Conservation (phyloP, 2,797 vertebrate genomes). For the Scleropages formosus region DNA sequence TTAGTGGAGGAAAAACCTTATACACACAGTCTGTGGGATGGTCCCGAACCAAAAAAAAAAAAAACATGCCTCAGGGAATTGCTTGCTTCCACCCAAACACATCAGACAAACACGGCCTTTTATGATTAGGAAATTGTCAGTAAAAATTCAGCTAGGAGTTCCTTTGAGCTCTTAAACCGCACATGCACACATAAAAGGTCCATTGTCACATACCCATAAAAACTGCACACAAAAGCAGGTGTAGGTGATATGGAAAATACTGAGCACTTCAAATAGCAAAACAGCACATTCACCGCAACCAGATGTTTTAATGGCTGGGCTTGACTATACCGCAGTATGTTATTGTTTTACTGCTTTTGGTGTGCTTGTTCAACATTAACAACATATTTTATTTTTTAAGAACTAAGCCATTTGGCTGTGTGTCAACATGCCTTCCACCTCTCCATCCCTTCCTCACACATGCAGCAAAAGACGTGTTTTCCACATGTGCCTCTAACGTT, state of each 20-base stretch:
- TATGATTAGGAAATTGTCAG: neutral
- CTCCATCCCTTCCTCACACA: conserved; percentile 25
- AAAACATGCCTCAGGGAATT: too few species aligned
- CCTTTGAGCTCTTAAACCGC: neutral
- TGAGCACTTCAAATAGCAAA: neutral
- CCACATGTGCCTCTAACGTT: conserved; percentile 16
- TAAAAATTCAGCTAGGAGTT: conserved; percentile 1
- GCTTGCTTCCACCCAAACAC: neutral
- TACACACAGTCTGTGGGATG: neutral
- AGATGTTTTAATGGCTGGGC: neutral
- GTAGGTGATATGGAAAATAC: neutral
- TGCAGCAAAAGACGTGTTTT: conserved; percentile 8
- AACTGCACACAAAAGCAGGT: neutral
- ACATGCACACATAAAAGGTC: neutral
- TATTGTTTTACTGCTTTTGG: conserved; percentile 21
- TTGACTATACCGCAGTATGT: neutral
- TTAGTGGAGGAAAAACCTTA: neutral
- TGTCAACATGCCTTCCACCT: conserved; percentile 61
- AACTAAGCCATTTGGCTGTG: conserved; percentile 58
- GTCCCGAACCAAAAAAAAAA: neutral
- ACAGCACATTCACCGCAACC: neutral
- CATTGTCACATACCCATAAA: neutral
- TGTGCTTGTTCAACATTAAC: conserved; percentile 63
- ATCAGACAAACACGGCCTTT: neutral
- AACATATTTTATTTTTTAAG: conserved; percentile 65